Evolutionary conservation across 1,140 invertebrate genomes (phyloP), one percentile per base, ranked within the genome.

Genomic region (Amyelois transitella): DNA sequence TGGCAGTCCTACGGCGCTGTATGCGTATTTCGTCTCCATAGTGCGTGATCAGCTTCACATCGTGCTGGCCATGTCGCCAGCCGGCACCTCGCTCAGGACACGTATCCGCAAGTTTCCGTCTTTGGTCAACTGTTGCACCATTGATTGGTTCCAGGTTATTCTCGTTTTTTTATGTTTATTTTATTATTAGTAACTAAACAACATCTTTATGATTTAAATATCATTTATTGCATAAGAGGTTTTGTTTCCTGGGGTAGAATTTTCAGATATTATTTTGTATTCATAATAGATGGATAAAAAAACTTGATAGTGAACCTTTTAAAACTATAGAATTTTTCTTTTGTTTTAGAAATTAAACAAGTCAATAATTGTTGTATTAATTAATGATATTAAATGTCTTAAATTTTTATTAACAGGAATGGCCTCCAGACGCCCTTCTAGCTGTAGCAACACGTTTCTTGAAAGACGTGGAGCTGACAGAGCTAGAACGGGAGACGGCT

Each of bases 61-160:
- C 53, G 94, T 97, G 0, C 78, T 99, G 20, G 93, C 96, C 0
- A 98, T 99, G 96, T 97, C 95, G 53, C 96, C 97, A 0, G 97
- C 97, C 71, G 97, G 97, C 5, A 93, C 94, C 56, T 90, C 91
- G 10, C 94, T 99, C 81, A 90, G 97, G 57, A 96, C 94, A 74
- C 91, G 96, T 47, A 93, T 99, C 10, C 89, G 96, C 55, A 98
- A 97, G 81, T 99, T 98, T 82, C 97, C 97, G 0, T 95, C 96
- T 0, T 91, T 99, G 20, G 96, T 99, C 18, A 99, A 98, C 81
- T 98, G 97, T 77, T 99, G 97, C 75, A 98, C 97, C 0, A 98
- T 99, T 61, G 96, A 99, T 88, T 99, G 97, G 97, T 97, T 99
- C 85, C 96, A 98, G 90, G 96, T 96, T 87, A 79, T 54, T 64